phyloP scores from a whole-genome alignment of 2,888 invertebrate genomes.

The Megalurothrips usitatus region DNA sequence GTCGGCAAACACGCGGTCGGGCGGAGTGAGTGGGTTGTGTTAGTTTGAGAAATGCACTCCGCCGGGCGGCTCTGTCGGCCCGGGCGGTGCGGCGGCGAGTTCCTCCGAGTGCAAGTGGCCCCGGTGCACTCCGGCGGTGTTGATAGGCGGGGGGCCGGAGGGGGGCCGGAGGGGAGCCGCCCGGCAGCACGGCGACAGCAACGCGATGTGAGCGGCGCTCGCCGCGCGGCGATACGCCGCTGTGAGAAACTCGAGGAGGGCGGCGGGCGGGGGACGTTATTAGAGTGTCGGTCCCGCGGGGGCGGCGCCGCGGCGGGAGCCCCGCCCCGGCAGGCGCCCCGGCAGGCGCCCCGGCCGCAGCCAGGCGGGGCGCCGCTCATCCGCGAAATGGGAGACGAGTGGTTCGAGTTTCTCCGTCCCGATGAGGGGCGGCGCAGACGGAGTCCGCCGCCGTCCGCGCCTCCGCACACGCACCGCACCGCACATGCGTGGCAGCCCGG shows the following conservation, averaged over 20 bases:
- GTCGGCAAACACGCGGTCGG: slow-evolving; percentile 41
- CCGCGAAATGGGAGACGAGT: slow-evolving; percentile 21
- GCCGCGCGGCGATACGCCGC: background rate
- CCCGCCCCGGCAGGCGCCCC: background rate
- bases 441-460: too few species aligned
- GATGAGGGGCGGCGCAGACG: too few species aligned
- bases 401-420: background rate
- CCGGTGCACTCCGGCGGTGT: too few species aligned
- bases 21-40: background rate
- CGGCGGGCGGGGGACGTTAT: background rate
- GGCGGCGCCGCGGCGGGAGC: background rate
- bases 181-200: too few species aligned
- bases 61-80: slow-evolving; percentile 42
- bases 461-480: too few species aligned
- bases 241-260: too few species aligned
- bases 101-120: too few species aligned
- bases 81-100: too few species aligned
- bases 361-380: background rate
- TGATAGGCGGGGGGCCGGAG: too few species aligned
- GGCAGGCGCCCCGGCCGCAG: too few species aligned
- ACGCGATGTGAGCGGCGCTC: too few species aligned
- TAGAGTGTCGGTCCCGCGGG: background rate
- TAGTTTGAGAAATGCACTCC: background rate
- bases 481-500: too few species aligned
- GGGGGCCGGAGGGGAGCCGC: background rate